A percentile compares a stretch with the other conserved stretches of the same genome.
Conservation (phyloP, 2,888 invertebrate species). For the Hypomecis atomaria region DNA sequence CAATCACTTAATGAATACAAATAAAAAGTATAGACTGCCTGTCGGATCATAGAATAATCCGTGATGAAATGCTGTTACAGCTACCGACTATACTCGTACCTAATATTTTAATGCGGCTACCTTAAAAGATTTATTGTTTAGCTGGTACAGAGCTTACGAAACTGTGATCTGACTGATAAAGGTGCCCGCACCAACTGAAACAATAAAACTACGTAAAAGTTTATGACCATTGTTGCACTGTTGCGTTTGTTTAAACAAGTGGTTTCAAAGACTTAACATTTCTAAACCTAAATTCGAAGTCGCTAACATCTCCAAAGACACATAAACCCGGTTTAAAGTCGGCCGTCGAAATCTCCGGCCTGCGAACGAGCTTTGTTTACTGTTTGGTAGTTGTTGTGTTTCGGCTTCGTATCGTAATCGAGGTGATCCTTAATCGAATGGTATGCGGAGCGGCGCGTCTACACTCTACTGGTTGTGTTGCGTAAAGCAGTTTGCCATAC, state of each 20-base stretch:
- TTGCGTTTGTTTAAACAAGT: conserved; percentile 66
- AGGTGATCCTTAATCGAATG: conserved; percentile 78
- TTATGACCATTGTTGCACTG: conserved; percentile 8
- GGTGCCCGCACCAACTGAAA: conserved; percentile 7
- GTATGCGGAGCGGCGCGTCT: conserved; percentile 70
- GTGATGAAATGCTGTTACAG: conserved; percentile 39
- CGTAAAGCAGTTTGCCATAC: conserved; percentile 68
- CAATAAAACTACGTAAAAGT: conserved; percentile 10
- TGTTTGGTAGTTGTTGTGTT: conserved; percentile 65
- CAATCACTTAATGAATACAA: conserved; percentile 57
- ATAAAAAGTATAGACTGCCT: conserved; percentile 44
- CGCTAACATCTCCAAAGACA: conserved; percentile 47
- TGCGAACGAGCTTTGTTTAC: conserved; percentile 65
- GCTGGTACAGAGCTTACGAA: conserved; percentile 1
- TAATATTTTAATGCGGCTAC: background rate
- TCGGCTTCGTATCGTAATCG: conserved; percentile 74
- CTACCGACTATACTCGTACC: conserved; percentile 20
- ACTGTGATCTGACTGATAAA: conserved; percentile 5
- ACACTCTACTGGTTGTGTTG: conserved; percentile 63
- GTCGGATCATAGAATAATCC: conserved; percentile 34
- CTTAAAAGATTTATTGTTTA: background rate
- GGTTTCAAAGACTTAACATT: conserved; percentile 36
- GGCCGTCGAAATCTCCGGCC: conserved; percentile 57
- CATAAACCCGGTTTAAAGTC: conserved; percentile 50
- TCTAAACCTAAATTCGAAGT: conserved; percentile 36